These are phyloP conservation scores for Dryocosmus kuriphilus DNA, from an alignment of 2,888 invertebrate species.

Conservation along the genomic window DNA sequence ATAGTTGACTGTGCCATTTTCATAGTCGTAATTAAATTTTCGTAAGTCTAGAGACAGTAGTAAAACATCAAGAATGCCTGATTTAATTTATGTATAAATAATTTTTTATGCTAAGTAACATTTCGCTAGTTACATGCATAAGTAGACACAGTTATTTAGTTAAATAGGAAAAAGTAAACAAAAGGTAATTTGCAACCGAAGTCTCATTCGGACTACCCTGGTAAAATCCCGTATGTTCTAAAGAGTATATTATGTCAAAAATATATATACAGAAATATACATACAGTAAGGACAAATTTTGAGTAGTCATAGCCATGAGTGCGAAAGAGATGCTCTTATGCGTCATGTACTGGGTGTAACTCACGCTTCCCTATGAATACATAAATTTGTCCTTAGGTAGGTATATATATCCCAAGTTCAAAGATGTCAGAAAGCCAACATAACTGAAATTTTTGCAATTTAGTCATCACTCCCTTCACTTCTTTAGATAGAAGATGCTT, in stretches of 20 bases:
- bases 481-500: neutral
- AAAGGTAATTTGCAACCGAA: neutral
- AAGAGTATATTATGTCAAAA: neutral
- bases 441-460: neutral
- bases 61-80: no score
- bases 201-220: neutral
- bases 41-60: neutral
- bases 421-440: neutral
- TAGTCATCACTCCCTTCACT: neutral
- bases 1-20: constrained; percentile 54
- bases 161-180: neutral
- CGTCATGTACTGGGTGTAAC: no score
- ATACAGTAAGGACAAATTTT: no score
- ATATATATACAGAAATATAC: neutral
- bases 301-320: no score
- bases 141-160: neutral
- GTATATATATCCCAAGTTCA: neutral
- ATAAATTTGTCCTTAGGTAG: no score
- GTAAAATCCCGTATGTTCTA: neutral
- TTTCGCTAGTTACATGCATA: neutral
- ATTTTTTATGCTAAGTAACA: neutral
- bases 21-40: constrained; percentile 4
- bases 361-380: no score
- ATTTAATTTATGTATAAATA: no score
- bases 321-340: no score